These are phyloP conservation scores for Octomys mimax DNA, from an alignment of 2,797 vertebrate species.

Conservation along the genomic window DNA sequence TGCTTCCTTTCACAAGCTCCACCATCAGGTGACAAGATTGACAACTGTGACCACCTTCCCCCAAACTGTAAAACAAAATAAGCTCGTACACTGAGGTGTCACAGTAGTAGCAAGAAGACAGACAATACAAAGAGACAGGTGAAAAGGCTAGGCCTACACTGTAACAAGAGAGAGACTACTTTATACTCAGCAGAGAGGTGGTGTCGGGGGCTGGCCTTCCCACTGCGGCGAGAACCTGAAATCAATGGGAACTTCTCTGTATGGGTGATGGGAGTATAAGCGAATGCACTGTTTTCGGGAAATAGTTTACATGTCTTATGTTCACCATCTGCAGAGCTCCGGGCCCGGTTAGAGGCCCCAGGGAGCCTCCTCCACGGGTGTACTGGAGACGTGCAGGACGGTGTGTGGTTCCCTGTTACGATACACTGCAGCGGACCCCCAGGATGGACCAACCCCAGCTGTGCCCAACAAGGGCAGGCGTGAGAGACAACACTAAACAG, in stretches of 20 bases:
- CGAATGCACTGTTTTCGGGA: conserved; percentile 24
- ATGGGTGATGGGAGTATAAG: background rate
- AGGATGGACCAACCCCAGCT: conserved; percentile 1
- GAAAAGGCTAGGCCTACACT: conserved; percentile 4
- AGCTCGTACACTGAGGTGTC: background rate
- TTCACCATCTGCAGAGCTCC: background rate
- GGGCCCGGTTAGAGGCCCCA: background rate
- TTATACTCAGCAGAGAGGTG: conserved; percentile 26
- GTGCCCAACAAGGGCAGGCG: background rate
- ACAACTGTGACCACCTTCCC: background rate
- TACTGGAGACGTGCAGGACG: background rate
- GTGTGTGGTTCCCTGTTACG: background rate
- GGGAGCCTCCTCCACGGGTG: background rate
- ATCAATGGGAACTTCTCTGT: conserved; percentile 39
- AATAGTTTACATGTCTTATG: conserved; percentile 37
- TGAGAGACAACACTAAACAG: conserved; percentile 36
- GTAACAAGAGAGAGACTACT: background rate
- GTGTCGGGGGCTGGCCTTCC: conserved; percentile 4
- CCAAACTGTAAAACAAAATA: background rate
- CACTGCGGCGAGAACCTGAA: conserved; percentile 4
- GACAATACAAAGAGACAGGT: conserved; percentile 15
- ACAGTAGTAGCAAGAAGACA: background rate
- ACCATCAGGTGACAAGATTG: background rate
- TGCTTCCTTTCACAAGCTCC: background rate
- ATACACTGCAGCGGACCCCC: background rate